phyloP scores from a whole-genome alignment of 2,113 vertebrate genomes.

The Takifugu bimaculatus region DNA sequence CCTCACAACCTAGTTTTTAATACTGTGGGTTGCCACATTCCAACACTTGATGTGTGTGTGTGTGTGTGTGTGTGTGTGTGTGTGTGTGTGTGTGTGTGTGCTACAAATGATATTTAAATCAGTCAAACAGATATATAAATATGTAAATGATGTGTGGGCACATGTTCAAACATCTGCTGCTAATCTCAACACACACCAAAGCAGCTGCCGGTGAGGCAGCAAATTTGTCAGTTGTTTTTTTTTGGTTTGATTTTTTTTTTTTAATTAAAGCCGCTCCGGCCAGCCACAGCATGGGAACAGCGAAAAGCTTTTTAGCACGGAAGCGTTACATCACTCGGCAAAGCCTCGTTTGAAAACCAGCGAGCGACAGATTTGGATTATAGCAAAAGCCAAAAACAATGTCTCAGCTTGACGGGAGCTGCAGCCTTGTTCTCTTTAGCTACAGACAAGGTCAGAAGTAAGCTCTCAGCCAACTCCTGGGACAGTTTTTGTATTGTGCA shows the following conservation, averaged over 20 bases:
- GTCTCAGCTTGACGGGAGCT: slow-evolving; percentile 35
- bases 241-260: not conserved
- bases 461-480: slow-evolving; percentile 23
- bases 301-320: slow-evolving; percentile 54
- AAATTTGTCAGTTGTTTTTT: slow-evolving; percentile 28
- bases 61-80: not conserved
- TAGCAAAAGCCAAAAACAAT: slow-evolving; percentile 41
- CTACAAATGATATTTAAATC: too few species aligned
- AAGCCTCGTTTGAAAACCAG: slow-evolving; percentile 52
- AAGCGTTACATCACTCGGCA: slow-evolving; percentile 35
- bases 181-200: not conserved
- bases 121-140: not conserved
- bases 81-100: not conserved
- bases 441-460: slow-evolving; percentile 35
- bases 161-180: not conserved
- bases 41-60: slow-evolving; percentile 15
- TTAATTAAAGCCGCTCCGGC: slow-evolving; percentile 52
- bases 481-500: slow-evolving; percentile 5
- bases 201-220: slow-evolving; percentile 15
- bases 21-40: slow-evolving; percentile 11
- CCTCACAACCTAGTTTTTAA: slow-evolving; percentile 33
- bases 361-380: slow-evolving; percentile 50
- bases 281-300: slow-evolving; percentile 40
- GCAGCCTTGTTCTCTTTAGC: slow-evolving; percentile 29
- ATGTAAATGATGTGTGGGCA: not conserved